Conservation (phyloP, 64 coral and sea anemone genomes). For the Stichodactyla helianthus region DNA sequence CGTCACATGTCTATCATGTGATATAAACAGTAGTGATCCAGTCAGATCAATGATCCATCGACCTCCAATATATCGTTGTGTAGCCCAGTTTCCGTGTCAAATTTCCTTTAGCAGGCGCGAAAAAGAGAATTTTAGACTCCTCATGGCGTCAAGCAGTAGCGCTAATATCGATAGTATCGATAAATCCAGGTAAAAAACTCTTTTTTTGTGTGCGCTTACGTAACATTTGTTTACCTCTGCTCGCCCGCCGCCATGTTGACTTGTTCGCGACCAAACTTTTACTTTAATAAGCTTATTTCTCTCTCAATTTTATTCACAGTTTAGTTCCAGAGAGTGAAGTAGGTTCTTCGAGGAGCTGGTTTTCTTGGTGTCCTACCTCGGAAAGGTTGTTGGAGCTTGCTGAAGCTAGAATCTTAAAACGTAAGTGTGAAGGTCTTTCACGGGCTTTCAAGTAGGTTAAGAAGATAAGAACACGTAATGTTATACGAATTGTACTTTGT, state of each 20-base stretch:
- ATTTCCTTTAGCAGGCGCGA: background rate
- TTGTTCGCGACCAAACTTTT: background rate
- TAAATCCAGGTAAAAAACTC: background rate
- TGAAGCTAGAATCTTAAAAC: conserved; percentile 59
- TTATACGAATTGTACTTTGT: background rate
- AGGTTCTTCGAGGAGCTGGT: conserved; percentile 34
- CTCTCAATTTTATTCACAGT: background rate
- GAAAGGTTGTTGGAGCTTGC: conserved; percentile 45
- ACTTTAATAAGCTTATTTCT: background rate
- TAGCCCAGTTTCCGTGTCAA: background rate
- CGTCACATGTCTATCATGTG: background rate
- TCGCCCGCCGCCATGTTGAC: background rate
- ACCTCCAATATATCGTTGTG: background rate
- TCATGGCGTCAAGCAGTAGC: background rate
- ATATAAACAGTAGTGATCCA: background rate
- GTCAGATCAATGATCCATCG: background rate
- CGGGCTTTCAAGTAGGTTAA: background rate
- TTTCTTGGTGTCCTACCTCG: conserved; percentile 73
- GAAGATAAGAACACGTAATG: no score
- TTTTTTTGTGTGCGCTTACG: background rate
- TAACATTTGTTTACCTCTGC: background rate
- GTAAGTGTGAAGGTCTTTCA: conserved; percentile 21
- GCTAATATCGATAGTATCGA: background rate
- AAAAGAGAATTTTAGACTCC: background rate
- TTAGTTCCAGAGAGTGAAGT: background rate